These are phyloP conservation scores for Erpornis zantholeuca DNA, from an alignment of 2,113 vertebrate species.

Conservation along the genomic window DNA sequence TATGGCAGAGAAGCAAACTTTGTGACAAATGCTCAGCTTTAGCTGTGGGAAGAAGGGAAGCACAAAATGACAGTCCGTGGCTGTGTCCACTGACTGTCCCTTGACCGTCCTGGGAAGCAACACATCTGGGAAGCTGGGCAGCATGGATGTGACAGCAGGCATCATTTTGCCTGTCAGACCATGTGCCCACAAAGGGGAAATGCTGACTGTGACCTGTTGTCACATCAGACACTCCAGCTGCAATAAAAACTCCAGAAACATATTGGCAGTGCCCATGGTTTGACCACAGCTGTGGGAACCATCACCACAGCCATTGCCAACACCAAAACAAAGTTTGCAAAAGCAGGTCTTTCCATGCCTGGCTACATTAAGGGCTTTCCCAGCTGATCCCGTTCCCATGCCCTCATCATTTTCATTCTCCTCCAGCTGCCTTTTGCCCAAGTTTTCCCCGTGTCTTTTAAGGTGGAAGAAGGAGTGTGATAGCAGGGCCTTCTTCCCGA, in stretches of 20 bases:
- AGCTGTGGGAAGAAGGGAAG: neutral
- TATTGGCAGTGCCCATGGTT: neutral
- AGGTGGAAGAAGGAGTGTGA: neutral
- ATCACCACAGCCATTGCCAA: neutral
- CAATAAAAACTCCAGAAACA: neutral
- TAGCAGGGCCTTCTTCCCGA: neutral
- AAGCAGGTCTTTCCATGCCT: neutral
- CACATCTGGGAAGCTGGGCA: neutral
- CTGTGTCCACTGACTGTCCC: neutral
- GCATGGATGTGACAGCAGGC: rapidly evolving
- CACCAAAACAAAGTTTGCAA: neutral
- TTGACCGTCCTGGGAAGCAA: neutral
- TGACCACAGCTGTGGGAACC: neutral
- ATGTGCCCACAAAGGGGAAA: neutral
- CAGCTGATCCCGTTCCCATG: neutral
- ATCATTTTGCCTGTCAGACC: neutral
- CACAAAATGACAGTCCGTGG: neutral
- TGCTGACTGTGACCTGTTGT: neutral
- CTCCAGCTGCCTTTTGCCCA: neutral
- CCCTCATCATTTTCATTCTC: neutral
- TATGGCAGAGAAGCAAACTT: neutral
- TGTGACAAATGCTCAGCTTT: neutral
- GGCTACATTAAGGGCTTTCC: neutral
- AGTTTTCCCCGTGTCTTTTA: neutral
- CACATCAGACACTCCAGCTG: neutral